Evolutionary conservation across 2,888 invertebrate genomes (phyloP).

Genomic region (Koerneria pararmatus): DNA sequence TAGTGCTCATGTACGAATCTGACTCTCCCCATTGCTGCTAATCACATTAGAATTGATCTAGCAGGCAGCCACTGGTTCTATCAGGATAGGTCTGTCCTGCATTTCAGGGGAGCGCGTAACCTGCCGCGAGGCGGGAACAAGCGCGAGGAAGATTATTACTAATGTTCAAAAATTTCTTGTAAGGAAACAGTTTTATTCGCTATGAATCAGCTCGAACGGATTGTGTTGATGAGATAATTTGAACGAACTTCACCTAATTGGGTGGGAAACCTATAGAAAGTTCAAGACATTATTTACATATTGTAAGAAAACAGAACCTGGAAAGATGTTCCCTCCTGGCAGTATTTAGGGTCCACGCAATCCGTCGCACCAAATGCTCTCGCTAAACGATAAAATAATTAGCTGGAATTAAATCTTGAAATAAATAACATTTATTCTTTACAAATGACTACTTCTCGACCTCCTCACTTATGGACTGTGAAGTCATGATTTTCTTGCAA

Average conservation of each 20-base stretch:
- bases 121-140: no score
- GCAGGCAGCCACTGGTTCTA: no score
- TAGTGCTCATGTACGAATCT: no score
- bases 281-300: not conserved
- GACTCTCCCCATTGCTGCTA: no score
- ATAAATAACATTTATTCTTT: not conserved
- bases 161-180: constrained; percentile 59
- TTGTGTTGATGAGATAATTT: no score
- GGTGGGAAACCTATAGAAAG: not conserved
- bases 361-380: constrained; percentile 88
- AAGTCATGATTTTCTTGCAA: no score
- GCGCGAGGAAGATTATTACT: no score
- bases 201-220: not conserved
- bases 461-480: no score
- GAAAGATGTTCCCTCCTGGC: constrained; percentile 46
- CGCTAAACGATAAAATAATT: constrained; percentile 63
- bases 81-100: no score
- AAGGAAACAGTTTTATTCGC: not conserved
- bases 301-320: constrained; percentile 31
- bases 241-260: no score
- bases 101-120: no score
- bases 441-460: not conserved
- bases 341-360: constrained; percentile 85
- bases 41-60: no score
- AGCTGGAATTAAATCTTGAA: not conserved